phyloP scores from a whole-genome alignment of 2,797 vertebrate species.

The Tarsius wallacei region DNA sequence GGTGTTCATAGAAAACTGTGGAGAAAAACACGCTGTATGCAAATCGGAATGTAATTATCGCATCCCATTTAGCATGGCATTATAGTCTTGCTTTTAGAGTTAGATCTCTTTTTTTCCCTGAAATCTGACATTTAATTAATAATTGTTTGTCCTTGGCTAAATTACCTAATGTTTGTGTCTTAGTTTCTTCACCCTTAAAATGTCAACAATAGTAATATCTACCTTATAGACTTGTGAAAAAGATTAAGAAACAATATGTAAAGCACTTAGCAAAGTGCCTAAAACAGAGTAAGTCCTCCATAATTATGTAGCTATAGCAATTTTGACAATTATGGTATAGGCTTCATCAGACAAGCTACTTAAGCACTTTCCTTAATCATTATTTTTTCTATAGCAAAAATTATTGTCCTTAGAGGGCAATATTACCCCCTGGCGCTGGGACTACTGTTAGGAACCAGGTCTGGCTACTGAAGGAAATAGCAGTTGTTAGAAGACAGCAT shows the following conservation, averaged over 20 bases:
- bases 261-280: neutral
- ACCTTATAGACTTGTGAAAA: neutral
- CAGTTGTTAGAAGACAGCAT: too few relatives aligned
- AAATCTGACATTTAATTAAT: neutral
- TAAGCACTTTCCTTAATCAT: neutral
- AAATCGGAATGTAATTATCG: neutral
- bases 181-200: neutral
- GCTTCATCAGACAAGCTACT: neutral
- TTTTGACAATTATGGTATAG: too few relatives aligned
- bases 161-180: neutral
- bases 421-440: neutral
- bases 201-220: neutral
- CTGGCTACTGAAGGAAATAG: neutral
- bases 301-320: neutral
- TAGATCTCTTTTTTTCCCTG: neutral
- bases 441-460: neutral
- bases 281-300: neutral
- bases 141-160: neutral
- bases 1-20: neutral
- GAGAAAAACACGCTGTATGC: neutral
- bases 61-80: too few relatives aligned
- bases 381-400: neutral
- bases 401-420: neutral
- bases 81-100: neutral
- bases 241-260: neutral